Conservation (phyloP, 2,888 invertebrate genomes). For the Fragum fragum region DNA sequence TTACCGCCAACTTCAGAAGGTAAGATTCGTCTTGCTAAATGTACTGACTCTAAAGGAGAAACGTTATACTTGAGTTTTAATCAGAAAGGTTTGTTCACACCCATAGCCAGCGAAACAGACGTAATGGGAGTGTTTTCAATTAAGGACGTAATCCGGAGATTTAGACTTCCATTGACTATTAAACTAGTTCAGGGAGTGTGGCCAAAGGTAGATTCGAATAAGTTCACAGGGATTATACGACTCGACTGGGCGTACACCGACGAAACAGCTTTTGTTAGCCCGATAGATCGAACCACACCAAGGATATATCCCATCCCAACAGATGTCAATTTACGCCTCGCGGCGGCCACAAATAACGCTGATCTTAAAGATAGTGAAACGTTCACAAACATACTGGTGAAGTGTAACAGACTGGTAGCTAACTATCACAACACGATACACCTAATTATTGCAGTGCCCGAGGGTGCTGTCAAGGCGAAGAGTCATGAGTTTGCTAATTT, state of each 20-base stretch:
- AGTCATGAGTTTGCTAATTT: slow-evolving; percentile 73
- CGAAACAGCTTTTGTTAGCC: slow-evolving; percentile 84
- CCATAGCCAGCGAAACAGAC: slow-evolving; percentile 96
- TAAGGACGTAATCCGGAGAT: slow-evolving; percentile 93
- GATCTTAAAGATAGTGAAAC: slow-evolving; percentile 75
- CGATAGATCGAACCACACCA: slow-evolving; percentile 79
- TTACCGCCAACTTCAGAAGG: slow-evolving; percentile 69
- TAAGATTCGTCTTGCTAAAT: slow-evolving; percentile 91
- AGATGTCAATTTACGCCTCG: slow-evolving; percentile 94
- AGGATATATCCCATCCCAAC: slow-evolving; percentile 93
- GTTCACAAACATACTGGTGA: slow-evolving; percentile 72
- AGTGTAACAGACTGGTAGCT: slow-evolving; percentile 82
- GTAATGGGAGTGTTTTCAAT: slow-evolving; percentile 98
- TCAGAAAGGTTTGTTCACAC: slow-evolving; percentile 96
- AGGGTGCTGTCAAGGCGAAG: slow-evolving; percentile 73
- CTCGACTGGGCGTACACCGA: slow-evolving; percentile 84
- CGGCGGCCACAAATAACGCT: slow-evolving; percentile 88
- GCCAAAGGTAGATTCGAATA: slow-evolving; percentile 89
- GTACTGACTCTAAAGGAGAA: slow-evolving; percentile 94
- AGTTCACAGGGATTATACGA: slow-evolving; percentile 83
- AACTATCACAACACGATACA: slow-evolving; percentile 86
- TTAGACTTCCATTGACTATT: slow-evolving; percentile 96
- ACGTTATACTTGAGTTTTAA: slow-evolving; percentile 94
- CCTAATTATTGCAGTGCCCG: slow-evolving; percentile 82
- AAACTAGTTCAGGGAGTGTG: slow-evolving; percentile 96